These are phyloP conservation scores for Sebastes baramenuke DNA, from an alignment of 2,797 vertebrate genomes.

Conservation along the genomic window DNA sequence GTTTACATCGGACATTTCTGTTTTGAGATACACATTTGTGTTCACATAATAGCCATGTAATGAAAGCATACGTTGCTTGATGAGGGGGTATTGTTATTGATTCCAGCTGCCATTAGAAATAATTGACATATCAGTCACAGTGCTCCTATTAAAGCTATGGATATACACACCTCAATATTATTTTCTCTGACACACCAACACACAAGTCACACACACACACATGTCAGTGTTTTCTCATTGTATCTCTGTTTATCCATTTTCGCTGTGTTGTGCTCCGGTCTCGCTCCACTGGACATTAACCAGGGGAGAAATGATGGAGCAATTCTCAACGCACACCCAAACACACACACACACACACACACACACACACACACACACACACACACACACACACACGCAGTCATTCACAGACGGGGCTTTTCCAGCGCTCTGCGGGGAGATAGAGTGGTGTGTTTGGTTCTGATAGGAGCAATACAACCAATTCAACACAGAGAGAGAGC, in stretches of 20 bases:
- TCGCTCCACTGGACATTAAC: slow-evolving; percentile 64
- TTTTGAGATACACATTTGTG: background rate
- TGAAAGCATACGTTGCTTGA: slow-evolving; percentile 10
- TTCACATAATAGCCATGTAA: background rate
- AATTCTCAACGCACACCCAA: slow-evolving; percentile 47
- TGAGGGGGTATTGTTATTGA: slow-evolving; percentile 21
- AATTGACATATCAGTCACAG: slow-evolving; percentile 34
- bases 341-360: background rate
- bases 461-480: slow-evolving; percentile 62
- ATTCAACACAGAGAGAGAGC: slow-evolving; percentile 37
- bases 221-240: slow-evolving; percentile 40
- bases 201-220: background rate
- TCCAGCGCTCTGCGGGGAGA: slow-evolving; percentile 49
- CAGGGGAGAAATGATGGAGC: slow-evolving; percentile 63
- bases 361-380: background rate
- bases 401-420: slow-evolving; percentile 51
- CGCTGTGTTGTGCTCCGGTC: slow-evolving; percentile 45
- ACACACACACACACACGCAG: slow-evolving; percentile 7
- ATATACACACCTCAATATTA: slow-evolving; percentile 25
- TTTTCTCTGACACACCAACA: background rate
- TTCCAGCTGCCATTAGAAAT: slow-evolving; percentile 17
- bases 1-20: background rate
- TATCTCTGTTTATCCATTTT: slow-evolving; percentile 57
- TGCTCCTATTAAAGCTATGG: background rate
- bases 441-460: slow-evolving; percentile 59